Evolutionary conservation across 2,113 vertebrate species (phyloP).

Genomic region (Elachura formosa): DNA sequence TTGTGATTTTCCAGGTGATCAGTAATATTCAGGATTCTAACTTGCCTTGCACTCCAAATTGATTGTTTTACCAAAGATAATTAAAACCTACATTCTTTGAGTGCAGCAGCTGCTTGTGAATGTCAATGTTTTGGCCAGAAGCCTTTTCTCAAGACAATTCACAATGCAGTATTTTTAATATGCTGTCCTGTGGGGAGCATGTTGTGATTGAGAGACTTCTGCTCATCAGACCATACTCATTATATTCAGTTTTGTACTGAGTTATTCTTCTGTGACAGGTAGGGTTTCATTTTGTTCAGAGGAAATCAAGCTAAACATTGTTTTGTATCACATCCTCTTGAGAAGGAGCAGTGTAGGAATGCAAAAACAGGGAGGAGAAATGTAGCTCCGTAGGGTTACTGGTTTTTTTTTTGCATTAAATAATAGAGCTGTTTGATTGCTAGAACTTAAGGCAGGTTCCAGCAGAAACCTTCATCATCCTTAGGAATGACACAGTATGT

Average conservation of each 20-base stretch:
- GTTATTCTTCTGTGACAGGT: slow-evolving; percentile 43
- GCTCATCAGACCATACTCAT: slow-evolving; percentile 21
- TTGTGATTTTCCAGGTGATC: slow-evolving; percentile 49
- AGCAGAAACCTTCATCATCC: background rate
- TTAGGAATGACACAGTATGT: background rate
- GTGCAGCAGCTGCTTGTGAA: slow-evolving; percentile 33
- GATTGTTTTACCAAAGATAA: slow-evolving; percentile 48
- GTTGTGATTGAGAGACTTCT: slow-evolving; percentile 37
- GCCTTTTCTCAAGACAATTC: slow-evolving; percentile 44
- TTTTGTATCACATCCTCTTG: background rate
- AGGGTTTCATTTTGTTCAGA: slow-evolving; percentile 38
- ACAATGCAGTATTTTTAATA: slow-evolving; percentile 11
- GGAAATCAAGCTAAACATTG: slow-evolving; percentile 25
- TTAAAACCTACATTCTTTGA: slow-evolving; percentile 39
- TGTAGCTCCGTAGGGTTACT: background rate
- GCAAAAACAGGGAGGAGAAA: background rate
- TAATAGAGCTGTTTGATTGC: background rate
- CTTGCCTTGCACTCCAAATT: slow-evolving; percentile 24
- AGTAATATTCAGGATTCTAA: slow-evolving; percentile 28
- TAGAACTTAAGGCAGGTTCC: background rate
- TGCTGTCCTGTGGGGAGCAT: slow-evolving; percentile 16
- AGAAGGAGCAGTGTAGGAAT: background rate
- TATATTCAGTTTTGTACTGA: slow-evolving; percentile 25
- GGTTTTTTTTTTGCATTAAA: background rate
- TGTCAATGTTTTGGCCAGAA: slow-evolving; percentile 44